These are phyloP conservation scores for Yponomeuta cagnagella DNA, from an alignment of 2,888 invertebrate genomes.

Conservation along the genomic window DNA sequence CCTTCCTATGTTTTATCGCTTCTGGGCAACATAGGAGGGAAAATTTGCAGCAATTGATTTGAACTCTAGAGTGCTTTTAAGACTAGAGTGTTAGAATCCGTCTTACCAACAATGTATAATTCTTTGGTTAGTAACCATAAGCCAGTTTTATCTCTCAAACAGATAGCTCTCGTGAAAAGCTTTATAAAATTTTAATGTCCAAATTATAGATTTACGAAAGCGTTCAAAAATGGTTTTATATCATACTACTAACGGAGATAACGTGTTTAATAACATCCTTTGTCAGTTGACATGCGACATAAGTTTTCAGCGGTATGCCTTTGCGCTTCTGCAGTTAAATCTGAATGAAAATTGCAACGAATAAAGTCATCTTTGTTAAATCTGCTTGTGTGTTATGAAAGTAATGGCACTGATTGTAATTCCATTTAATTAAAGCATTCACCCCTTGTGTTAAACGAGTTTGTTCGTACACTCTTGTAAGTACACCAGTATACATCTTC, in stretches of 20 bases:
- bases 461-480: not conserved
- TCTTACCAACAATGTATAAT: not conserved
- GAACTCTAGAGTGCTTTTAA: no score
- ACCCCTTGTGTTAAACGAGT: not conserved
- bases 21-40: not conserved
- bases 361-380: not conserved
- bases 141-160: no score
- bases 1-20: conserved; percentile 9
- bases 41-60: not conserved
- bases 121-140: not conserved
- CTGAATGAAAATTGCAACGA: not conserved
- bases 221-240: no score
- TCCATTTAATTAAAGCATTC: not conserved
- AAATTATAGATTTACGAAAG: no score
- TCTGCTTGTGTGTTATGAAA: not conserved
- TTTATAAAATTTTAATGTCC: no score
- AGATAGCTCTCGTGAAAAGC: no score
- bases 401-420: not conserved
- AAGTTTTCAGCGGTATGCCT: not conserved
- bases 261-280: not conserved
- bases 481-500: no score
- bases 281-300: not conserved
- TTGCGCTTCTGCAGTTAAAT: not conserved
- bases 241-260: not conserved
- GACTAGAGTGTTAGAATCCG: no score